A percentile compares a stretch with the other conserved stretches of the same genome.
These are phyloP conservation scores for Myotis lucifugus DNA, from an alignment of 2,113 vertebrate species.

Conservation along the genomic window DNA sequence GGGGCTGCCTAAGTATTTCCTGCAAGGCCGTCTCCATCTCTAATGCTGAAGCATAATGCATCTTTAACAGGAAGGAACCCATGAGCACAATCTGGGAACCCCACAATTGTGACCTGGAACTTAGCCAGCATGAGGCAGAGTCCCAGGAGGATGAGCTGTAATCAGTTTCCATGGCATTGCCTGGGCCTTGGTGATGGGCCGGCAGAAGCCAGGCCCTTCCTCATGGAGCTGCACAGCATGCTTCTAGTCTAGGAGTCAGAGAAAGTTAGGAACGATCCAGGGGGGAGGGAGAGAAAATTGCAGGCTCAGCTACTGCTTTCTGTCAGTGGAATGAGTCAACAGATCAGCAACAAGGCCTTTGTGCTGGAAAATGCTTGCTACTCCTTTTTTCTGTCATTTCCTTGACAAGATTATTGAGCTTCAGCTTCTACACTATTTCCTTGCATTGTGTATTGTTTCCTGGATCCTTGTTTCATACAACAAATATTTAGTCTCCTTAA, in stretches of 20 bases:
- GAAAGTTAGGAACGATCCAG: neutral
- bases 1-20: neutral
- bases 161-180: neutral
- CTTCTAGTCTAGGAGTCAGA: neutral
- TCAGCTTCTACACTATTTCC: neutral
- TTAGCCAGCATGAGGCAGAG: neutral
- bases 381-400: neutral
- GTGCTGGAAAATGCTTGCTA: neutral
- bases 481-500: neutral
- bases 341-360: neutral
- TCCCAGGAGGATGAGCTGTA: neutral
- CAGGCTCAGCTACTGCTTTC: neutral
- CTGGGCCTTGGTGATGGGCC: neutral
- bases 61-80: no score
- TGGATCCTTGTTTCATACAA: neutral
- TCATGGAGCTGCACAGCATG: no score
- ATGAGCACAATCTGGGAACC: neutral
- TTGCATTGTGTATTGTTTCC: neutral
- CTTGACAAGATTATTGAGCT: neutral
- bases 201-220: neutral
- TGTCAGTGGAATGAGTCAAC: neutral
- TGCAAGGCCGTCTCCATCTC: neutral
- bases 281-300: neutral
- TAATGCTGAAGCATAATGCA: neutral
- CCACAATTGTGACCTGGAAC: neutral